phyloP scores from a whole-genome alignment of 2,113 vertebrate genomes.

The Thinocorus orbignyianus region DNA sequence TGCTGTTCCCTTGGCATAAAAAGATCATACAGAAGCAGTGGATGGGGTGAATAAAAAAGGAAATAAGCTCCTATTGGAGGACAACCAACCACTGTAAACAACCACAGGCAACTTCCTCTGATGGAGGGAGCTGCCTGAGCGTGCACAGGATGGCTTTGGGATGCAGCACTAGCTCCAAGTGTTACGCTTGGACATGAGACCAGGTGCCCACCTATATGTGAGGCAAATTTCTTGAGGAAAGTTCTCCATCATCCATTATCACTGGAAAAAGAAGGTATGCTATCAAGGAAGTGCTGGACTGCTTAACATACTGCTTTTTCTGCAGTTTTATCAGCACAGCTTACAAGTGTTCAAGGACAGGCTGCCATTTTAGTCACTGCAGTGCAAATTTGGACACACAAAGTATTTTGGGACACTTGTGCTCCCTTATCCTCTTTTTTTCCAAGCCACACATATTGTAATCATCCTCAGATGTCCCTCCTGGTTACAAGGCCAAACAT shows the following conservation, averaged over 20 bases:
- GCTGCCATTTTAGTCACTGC: background rate
- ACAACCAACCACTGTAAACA: background rate
- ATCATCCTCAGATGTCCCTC: background rate
- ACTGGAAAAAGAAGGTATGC: background rate
- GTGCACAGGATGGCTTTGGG: background rate
- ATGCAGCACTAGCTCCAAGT: background rate
- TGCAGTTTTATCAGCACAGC: background rate
- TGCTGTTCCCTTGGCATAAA: background rate
- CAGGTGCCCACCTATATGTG: background rate
- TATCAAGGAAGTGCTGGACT: background rate
- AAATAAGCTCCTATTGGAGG: background rate
- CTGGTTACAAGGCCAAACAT: background rate
- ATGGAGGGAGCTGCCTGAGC: background rate
- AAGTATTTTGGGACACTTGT: background rate
- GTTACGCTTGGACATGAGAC: rapidly evolving
- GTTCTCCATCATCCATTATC: background rate
- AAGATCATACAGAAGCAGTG: background rate
- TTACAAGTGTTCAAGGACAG: background rate
- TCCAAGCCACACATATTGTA: background rate
- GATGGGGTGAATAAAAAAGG: background rate
- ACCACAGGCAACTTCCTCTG: background rate
- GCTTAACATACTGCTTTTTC: background rate
- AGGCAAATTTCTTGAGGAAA: background rate
- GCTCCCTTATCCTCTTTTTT: background rate
- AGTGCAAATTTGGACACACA: background rate